Evolutionary conservation across 2,888 invertebrate genomes (phyloP).

Genomic region (Cyclophora albipunctata): DNA sequence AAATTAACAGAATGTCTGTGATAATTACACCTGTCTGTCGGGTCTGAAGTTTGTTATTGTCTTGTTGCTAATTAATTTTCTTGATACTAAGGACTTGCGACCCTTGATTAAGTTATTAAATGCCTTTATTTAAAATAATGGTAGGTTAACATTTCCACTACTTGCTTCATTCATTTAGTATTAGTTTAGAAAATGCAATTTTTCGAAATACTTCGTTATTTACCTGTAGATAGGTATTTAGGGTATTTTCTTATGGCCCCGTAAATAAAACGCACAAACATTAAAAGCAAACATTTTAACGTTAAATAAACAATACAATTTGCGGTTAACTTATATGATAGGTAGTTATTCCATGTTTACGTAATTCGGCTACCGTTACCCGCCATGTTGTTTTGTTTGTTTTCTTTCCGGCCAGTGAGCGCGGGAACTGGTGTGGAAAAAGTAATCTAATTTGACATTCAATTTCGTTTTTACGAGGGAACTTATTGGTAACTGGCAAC

Average conservation of each 20-base stretch:
- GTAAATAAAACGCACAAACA: no score
- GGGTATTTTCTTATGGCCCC: no score
- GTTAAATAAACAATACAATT: no score
- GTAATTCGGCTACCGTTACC: slow-evolving; percentile 20
- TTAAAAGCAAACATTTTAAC: no score
- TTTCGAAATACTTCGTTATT: no score
- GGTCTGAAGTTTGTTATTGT: slow-evolving; percentile 1
- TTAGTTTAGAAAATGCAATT: no score
- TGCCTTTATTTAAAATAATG: no score
- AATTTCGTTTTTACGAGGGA: slow-evolving; percentile 29
- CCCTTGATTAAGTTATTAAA: no score
- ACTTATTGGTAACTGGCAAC: slow-evolving; percentile 12
- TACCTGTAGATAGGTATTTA: no score
- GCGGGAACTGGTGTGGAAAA: slow-evolving; percentile 39
- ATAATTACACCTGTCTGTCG: neutral
- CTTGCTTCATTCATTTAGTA: no score
- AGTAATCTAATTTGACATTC: slow-evolving; percentile 57
- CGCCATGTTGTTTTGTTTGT: slow-evolving; percentile 59
- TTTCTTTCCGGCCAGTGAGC: slow-evolving; percentile 44
- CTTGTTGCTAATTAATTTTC: neutral
- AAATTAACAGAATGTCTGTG: slow-evolving; percentile 22
- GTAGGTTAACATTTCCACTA: no score
- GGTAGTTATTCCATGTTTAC: neutral
- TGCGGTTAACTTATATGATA: no score
- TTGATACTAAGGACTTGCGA: neutral